Conservation (phyloP, 2,113 vertebrate species). For the Cairina moschata region DNA sequence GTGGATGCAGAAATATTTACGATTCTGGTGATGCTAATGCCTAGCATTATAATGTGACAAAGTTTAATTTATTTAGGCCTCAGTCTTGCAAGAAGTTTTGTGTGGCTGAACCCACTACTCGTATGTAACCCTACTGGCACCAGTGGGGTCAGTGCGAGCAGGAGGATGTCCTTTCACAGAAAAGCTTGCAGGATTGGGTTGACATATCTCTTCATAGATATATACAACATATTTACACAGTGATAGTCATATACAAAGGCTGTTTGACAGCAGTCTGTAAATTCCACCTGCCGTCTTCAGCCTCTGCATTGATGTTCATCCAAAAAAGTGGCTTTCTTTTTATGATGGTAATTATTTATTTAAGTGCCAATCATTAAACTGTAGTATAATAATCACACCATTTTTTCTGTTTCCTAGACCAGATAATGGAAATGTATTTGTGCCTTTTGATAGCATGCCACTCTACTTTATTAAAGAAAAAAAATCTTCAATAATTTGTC, state of each 20-base stretch:
- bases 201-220: conserved; percentile 36
- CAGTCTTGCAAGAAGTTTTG: conserved; percentile 1
- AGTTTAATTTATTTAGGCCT: conserved; percentile 46
- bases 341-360: conserved; percentile 68
- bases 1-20: conserved; percentile 36
- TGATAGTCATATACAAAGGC: conserved; percentile 38
- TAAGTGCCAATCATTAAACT: conserved; percentile 67
- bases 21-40: conserved; percentile 59
- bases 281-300: conserved; percentile 48
- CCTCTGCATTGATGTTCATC: conserved; percentile 56
- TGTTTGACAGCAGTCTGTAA: conserved; percentile 22
- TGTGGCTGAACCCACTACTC: not conserved
- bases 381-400: conserved; percentile 61
- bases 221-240: not conserved
- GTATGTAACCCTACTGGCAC: not conserved
- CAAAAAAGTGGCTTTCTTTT: conserved; percentile 38
- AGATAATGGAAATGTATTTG: conserved; percentile 75
- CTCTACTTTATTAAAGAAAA: conserved; percentile 69
- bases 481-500: conserved; percentile 52
- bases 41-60: conserved; percentile 32
- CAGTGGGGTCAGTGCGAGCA: not conserved
- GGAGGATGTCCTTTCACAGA: not conserved
- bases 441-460: conserved; percentile 79
- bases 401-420: conserved; percentile 66
- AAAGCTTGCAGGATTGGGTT: not conserved